phyloP scores from a whole-genome alignment of 2,113 vertebrate species.

The Syrrhaptes paradoxus region DNA sequence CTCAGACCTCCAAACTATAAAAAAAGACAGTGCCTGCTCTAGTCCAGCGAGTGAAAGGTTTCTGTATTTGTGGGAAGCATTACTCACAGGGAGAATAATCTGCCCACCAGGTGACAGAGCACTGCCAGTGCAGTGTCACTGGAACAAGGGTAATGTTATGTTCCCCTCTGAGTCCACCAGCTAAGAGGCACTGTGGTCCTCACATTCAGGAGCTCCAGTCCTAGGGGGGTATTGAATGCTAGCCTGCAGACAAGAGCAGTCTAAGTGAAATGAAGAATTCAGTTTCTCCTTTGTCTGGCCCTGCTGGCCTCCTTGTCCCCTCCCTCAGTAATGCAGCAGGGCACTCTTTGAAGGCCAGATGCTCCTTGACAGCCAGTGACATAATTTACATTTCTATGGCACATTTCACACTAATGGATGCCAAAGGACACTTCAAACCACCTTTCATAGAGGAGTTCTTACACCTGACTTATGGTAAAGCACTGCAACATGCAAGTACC shows the following conservation, averaged over 20 bases:
- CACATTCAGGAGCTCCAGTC: background rate
- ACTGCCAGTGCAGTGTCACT: background rate
- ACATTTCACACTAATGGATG: constrained; percentile 2
- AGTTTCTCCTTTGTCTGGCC: background rate
- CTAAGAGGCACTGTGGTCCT: background rate
- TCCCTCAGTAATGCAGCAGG: background rate
- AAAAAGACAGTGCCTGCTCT: background rate
- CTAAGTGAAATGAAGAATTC: background rate
- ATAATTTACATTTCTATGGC: constrained; percentile 9
- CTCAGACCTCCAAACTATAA: background rate
- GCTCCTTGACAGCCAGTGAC: background rate
- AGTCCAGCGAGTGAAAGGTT: background rate
- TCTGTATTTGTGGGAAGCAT: background rate
- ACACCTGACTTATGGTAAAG: background rate
- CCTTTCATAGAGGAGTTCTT: background rate
- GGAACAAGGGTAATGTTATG: background rate
- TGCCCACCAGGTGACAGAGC: background rate
- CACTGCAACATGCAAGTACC: background rate
- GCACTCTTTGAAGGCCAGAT: background rate
- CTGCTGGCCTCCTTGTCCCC: background rate
- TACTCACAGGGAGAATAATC: background rate
- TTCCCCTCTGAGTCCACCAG: background rate
- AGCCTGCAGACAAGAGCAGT: background rate
- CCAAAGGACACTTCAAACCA: constrained; percentile 15
- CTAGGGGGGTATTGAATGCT: background rate